phyloP scores from a whole-genome alignment of 2,113 vertebrate species.

The Dinomys branickii region DNA sequence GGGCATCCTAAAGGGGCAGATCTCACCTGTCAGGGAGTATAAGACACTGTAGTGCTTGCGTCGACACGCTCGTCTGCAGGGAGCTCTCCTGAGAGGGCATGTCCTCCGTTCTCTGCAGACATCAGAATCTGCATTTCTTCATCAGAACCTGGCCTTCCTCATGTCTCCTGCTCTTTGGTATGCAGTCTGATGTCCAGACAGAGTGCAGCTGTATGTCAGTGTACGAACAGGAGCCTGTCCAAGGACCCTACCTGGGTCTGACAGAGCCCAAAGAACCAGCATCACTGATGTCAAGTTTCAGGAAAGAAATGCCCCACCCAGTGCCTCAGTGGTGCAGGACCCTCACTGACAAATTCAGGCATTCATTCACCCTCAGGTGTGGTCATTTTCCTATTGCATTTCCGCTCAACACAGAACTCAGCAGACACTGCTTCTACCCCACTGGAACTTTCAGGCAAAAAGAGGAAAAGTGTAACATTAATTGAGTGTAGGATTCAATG shows the following conservation, averaged over 20 bases:
- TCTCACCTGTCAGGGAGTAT: slow-evolving; percentile 69
- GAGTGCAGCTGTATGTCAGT: neutral
- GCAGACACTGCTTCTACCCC: neutral
- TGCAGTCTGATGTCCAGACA: neutral
- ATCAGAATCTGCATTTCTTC: slow-evolving; percentile 67
- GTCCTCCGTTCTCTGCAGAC: neutral
- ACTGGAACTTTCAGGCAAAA: neutral
- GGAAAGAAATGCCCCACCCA: neutral
- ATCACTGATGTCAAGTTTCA: neutral
- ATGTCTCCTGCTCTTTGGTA: neutral
- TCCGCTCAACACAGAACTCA: neutral
- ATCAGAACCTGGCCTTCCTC: slow-evolving; percentile 45
- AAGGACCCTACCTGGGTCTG: neutral
- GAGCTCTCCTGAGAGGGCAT: slow-evolving; percentile 40
- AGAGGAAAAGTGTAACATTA: neutral
- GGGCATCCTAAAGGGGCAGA: slow-evolving; percentile 70
- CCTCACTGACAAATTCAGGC: neutral
- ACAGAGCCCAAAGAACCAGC: neutral
- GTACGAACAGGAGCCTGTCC: neutral
- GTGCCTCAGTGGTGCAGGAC: accelerated
- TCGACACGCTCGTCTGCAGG: neutral
- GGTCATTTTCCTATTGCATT: neutral
- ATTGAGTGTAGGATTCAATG: neutral
- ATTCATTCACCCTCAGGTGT: neutral
- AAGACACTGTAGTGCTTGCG: neutral